Evolutionary conservation across 2,797 vertebrate species (phyloP), one percentile per base, ranked within the genome.

Genomic region (Cynopterus sphinx): DNA sequence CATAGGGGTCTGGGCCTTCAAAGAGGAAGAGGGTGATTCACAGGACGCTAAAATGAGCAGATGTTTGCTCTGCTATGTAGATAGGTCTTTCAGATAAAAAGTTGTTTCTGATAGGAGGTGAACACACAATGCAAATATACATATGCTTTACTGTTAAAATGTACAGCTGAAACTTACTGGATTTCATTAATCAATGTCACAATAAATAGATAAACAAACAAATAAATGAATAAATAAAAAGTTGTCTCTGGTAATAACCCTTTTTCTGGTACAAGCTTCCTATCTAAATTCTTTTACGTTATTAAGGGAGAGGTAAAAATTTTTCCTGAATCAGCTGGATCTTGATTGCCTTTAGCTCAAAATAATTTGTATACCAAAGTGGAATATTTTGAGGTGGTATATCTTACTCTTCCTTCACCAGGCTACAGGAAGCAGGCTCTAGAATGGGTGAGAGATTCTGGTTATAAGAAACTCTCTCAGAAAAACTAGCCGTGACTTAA

Each of bases 41-140:
- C 13, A 83, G 61, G 81, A 49, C 16, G 15, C n/a, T 49, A 22
- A 33, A 26, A 83, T 49, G 31, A 67, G n/a, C 43, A 36, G 31
- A 36, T 26, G 43, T 22, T 36, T 36, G n/a, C n/a, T 21, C 61
- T 83, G 81, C 81, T 59, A 49, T 67, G 15, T n/a, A 65, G 59
- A 61, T 83, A 67, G 21, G 13, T 83, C 61, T 82, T 82, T 65
- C 31, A 9, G 13, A 83, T 83, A 65, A 65, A 51, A 83, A 49
- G 31, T 36, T 83, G 15, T 49, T 4, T 49, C 49, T 49, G 49
- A 49, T 49, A 15, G 49, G 15, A 49, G 49, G 15, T 49, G 49
- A 49, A 49, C 49, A 49, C 49, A 16, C 15, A 49, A 49, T 49
- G 49, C 16, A 49, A 49, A 49, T 49, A 49, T 49, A 49, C 49